These are phyloP conservation scores for Nannoperca obscura DNA, from an alignment of 2,797 vertebrate genomes.

Conservation along the genomic window DNA sequence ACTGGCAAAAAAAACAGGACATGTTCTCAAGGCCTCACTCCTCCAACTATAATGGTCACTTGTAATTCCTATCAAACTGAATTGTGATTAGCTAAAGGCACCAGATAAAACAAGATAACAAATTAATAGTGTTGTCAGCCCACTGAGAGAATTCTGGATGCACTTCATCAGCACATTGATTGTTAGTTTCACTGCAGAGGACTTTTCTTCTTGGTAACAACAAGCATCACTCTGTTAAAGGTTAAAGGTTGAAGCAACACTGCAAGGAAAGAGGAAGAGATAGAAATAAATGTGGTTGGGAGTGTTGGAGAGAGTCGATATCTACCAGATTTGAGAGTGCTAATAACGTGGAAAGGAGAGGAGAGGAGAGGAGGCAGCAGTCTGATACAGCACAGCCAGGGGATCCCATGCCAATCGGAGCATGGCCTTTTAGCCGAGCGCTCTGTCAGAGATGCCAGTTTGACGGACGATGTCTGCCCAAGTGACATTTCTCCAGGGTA, in stretches of 20 bases:
- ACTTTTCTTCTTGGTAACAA: slow-evolving; percentile 24
- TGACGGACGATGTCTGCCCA: slow-evolving; percentile 76
- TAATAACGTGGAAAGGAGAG: slow-evolving; percentile 55
- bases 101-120: slow-evolving; percentile 54
- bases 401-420: slow-evolving; percentile 82
- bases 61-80: slow-evolving; percentile 70
- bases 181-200: slow-evolving; percentile 18
- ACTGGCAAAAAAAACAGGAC: slow-evolving; percentile 32
- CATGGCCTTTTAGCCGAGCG: slow-evolving; percentile 82
- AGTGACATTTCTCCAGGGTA: slow-evolving; percentile 83
- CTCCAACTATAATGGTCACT: slow-evolving; percentile 53
- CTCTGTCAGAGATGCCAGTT: slow-evolving; percentile 83
- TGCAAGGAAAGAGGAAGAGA: neutral
- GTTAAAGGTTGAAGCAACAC: slow-evolving; percentile 1
- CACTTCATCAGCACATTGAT: slow-evolving; percentile 60
- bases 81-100: slow-evolving; percentile 66
- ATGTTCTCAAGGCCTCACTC: slow-evolving; percentile 37
- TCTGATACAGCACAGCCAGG: slow-evolving; percentile 75
- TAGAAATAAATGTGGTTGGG: neutral
- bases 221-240: slow-evolving; percentile 18
- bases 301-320: slow-evolving; percentile 30
- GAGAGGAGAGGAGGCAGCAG: slow-evolving; percentile 39
- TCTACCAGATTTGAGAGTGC: slow-evolving; percentile 44
- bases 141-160: slow-evolving; percentile 33
- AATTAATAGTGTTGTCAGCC: slow-evolving; percentile 67